Conservation (phyloP, 2,113 vertebrate genomes). For the Callithrix jacchus region DNA sequence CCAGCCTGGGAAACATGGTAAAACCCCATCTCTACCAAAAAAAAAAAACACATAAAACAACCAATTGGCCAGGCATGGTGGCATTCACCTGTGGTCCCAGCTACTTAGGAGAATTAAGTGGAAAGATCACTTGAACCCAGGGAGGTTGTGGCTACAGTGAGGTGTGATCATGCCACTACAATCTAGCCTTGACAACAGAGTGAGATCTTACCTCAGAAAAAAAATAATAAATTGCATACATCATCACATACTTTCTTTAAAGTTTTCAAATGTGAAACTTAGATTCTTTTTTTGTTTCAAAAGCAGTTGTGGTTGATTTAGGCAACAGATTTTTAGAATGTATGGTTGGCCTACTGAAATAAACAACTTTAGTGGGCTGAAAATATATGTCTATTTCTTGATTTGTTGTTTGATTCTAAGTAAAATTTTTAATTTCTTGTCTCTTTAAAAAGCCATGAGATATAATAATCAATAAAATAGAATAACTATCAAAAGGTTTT, state of each 20-base stretch:
- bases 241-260: not conserved
- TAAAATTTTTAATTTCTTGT: not conserved
- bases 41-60: too few species aligned
- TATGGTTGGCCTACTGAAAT: not conserved
- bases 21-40: too few species aligned
- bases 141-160: too few species aligned
- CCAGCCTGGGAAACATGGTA: too few species aligned
- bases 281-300: not conserved
- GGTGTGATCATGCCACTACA: too few species aligned
- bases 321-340: not conserved
- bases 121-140: too few species aligned
- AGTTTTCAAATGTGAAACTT: not conserved
- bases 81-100: too few species aligned
- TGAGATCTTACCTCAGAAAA: too few species aligned
- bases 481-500: not conserved
- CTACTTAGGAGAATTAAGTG: too few species aligned
- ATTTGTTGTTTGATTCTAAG: not conserved
- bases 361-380: not conserved
- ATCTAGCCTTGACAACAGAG: too few species aligned
- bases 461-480: not conserved
- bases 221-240: not conserved
- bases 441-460: not conserved
- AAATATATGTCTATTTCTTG: conserved; percentile 14
- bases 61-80: too few species aligned
- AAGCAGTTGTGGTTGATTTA: not conserved